Base-by-base conservation (phyloP, 2,888 invertebrate genomes). In the Scotopteryx bipunctaria region DNA sequence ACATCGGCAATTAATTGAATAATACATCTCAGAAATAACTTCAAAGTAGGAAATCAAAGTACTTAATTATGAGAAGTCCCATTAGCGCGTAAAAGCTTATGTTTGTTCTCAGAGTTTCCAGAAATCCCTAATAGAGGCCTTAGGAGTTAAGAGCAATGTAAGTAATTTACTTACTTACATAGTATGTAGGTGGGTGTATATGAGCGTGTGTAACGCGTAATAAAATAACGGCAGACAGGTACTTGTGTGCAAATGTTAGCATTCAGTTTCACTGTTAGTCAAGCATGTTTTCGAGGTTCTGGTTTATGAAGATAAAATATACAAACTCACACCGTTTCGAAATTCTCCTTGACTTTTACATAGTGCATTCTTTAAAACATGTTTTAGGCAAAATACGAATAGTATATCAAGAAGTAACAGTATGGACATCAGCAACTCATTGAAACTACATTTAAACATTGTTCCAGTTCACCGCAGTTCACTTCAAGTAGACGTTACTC, bases 341-440 rank as follows among this genome's bases (percentile, higher is more conserved):
- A 55, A 61, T 36, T 33, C 32, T 51, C 57, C 57, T 57, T 61
- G 55, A 52, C 57, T 59, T 59, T 57, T 27, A 16, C 23, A 43
- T 27, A 31, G n/a, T 33, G 6, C 5, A 29, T 14, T 27, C n/a
- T 23, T 27, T 11, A n/a, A n/a, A n/a, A n/a, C n/a, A n/a, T n/a
- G n/a, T 9, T 9, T 5, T 11, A 27, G 3, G 27, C 27, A 4
- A 27, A 27, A 27, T 2, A 11, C 3, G 27, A n/a, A n/a, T n/a
- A n/a, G n/a, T n/a, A n/a, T n/a, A n/a, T n/a, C n/a, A n/a, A n/a
- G n/a, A n/a, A n/a, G n/a, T 27, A 27, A 27, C 27, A 27, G 27
- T 27, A n/a, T n/a, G n/a, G n/a, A n/a, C n/a, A n/a, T n/a, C n/a
- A n/a, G n/a, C n/a, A n/a, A n/a, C n/a, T n/a, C n/a, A n/a, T n/a